Evolutionary conservation across 2,888 invertebrate genomes (phyloP), one percentile per base, ranked within the genome.

Genomic region (Halictus quadricinctus): DNA sequence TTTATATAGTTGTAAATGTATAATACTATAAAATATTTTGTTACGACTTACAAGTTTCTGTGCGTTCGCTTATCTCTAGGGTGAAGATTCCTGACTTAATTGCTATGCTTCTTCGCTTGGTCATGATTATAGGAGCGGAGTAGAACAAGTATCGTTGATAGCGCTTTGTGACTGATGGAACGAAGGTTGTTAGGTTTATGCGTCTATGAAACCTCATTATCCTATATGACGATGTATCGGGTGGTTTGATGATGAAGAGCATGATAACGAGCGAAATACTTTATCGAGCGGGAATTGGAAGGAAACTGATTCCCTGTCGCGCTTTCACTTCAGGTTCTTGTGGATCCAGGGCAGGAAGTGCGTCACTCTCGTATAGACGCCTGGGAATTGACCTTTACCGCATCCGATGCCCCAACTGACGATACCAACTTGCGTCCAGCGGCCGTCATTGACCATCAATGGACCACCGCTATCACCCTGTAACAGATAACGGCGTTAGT

Each of bases 331-430:
- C 79, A 97, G 95, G 95, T 98, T 98, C 95, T 98, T 98, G 92
- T 96, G 96, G 92, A 98, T 98, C 98, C 98, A 98, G 43, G 97
- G 97, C 91, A 98, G 94, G 95, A 98, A 97, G 90, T 97, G 96
- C 73, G 97, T 97, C 84, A 98, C 97, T 90, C 98, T 96, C 0
- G 98, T 97, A 94, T 98, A 98, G 5, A 98, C 98, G 25, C 98
- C 98, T 0, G 98, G 98, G 95, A 98, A 98, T 93, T 98, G 98
- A 36, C 98, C 98, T 95, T 98, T 98, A 80, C 98, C 98, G 93
- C 98, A 98, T 60, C 98, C 98, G 90, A 98, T 98, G 86, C 98
- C 98, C 98, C 98, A 98, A 21, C 98, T 98, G 36, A 98, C 98
- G 75, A 98, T 96, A 78, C 98, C 98, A 29, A 97, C 97, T 95